A percentile compares a stretch with the other conserved stretches of the same genome.
These are phyloP conservation scores for Amazona vittata DNA, from an alignment of 2,113 vertebrate species.

Conservation along the genomic window DNA sequence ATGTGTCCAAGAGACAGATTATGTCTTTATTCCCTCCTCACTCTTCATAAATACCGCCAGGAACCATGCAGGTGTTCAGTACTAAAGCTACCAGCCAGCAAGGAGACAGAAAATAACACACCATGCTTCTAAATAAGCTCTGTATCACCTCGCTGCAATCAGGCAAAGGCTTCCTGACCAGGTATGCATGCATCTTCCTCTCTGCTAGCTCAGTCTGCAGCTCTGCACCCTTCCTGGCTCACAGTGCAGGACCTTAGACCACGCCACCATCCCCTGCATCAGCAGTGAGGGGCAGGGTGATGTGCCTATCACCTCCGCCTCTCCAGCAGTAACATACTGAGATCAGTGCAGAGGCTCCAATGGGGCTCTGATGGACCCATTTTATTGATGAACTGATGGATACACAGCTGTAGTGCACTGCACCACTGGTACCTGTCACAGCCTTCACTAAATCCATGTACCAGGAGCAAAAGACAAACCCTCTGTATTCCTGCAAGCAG, in stretches of 20 bases:
- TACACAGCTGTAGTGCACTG: neutral
- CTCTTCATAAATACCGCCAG: neutral
- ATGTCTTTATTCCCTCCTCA: neutral
- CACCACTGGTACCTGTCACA: neutral
- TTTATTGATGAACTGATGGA: neutral
- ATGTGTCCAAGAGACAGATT: neutral
- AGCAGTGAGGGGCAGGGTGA: neutral
- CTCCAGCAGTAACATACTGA: neutral
- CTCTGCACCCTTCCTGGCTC: neutral
- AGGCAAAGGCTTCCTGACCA: slow-evolving; percentile 10
- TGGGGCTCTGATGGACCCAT: rapidly evolving
- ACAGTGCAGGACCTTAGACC: neutral
- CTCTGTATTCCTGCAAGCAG: neutral
- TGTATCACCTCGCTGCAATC: neutral
- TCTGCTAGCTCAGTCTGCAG: neutral
- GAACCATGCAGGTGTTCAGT: neutral
- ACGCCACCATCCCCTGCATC: rapidly evolving
- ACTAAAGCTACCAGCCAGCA: neutral
- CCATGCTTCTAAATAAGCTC: neutral
- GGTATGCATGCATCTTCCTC: neutral
- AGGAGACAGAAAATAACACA: neutral
- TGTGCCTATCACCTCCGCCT: rapidly evolving
- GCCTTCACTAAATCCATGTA: rapidly evolving
- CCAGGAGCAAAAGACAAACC: neutral
- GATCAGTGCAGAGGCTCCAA: neutral